Base-by-base conservation (phyloP, 2,797 vertebrate species). In the Pangasius mekongensis region DNA sequence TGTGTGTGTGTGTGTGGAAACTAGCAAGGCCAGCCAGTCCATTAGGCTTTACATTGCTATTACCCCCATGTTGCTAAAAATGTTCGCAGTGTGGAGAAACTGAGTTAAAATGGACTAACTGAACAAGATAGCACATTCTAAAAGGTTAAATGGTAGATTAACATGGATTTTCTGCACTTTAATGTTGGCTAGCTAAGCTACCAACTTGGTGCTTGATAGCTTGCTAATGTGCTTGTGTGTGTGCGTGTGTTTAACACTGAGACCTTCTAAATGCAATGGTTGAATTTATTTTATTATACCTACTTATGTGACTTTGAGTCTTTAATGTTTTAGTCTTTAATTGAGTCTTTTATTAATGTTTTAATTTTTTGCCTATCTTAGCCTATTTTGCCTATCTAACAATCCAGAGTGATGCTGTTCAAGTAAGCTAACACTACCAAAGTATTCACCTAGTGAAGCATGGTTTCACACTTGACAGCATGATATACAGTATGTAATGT, bases 1-100 rank as follows among this genome's bases (percentile, higher is more conserved):
- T 73, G 16, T 86, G 67, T 47, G 7, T 47, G 43, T n/a, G 71
- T 81, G 77, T 81, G 78, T 43, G 33, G 5, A 60, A 5, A 36
- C 56, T 81, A 81, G 80, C 22, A 62, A 43, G 56, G 36, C 80
- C 80, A 81, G 78, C 20, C 20, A 82, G 33, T 60, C 56, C 33
- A 62, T 82, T 82, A 39, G 33, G 10, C 20, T 39, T 20, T 60
- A 39, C 22, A 60, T 82, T 58, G 54, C 58, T 62, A 62, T 82
- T 62, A 82, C 58, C 36, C 80, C 13, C 36, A 82, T 81, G 78
- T n/a, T 82, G 58, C 36, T 82, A 82, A 82, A 47, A 83, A 83
- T 64, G 60, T 64, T 64, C 22, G n/a, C 60, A 66, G 24, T 66
- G 58, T 54, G 10, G 8, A 58, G 30, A 2, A 58, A 36, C 30